Percentiles rank a stretch among this genome's conserved stretches.
Evolutionary conservation across 2,888 invertebrate genomes (phyloP).

Genomic region (Gari tellinella): DNA sequence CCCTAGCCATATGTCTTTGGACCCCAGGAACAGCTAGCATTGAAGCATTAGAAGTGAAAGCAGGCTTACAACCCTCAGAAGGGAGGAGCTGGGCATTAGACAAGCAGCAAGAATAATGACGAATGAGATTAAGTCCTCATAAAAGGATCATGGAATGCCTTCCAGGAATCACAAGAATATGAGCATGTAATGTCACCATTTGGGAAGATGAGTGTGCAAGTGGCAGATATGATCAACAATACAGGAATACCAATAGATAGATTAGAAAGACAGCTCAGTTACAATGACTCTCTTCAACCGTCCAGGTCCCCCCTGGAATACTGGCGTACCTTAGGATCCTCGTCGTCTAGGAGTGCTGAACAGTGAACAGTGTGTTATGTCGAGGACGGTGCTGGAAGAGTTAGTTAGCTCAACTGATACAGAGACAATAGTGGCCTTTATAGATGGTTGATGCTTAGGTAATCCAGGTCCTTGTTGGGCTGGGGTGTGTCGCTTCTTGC

Average conservation of each 20-base stretch:
- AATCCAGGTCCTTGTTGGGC: too few species aligned
- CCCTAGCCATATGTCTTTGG: conserved; percentile 7
- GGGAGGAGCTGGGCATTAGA: conserved; percentile 15
- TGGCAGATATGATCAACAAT: conserved; percentile 1
- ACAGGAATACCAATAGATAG: not conserved
- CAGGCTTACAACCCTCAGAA: conserved; percentile 6
- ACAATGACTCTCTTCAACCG: conserved; percentile 2
- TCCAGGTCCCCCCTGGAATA: not conserved
- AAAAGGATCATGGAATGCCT: too few species aligned
- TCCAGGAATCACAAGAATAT: conserved; percentile 1
- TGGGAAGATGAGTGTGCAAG: too few species aligned
- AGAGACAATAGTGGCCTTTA: too few species aligned
- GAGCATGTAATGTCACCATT: too few species aligned
- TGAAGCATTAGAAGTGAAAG: conserved; percentile 17
- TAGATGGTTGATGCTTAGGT: too few species aligned
- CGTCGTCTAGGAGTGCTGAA: not conserved
- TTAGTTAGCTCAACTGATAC: too few species aligned
- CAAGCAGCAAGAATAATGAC: conserved; percentile 20
- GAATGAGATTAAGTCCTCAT: conserved; percentile 1
- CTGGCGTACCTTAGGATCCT: conserved; percentile 18
- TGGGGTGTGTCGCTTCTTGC: too few species aligned
- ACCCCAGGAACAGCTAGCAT: conserved; percentile 13
- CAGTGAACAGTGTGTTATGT: not conserved
- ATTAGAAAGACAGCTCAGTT: conserved; percentile 6
- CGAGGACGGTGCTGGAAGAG: too few species aligned